A percentile compares a stretch with the other conserved stretches of the same genome.
phyloP scores from a whole-genome alignment of 2,797 vertebrate species.

The Neomorphus geoffroyi region DNA sequence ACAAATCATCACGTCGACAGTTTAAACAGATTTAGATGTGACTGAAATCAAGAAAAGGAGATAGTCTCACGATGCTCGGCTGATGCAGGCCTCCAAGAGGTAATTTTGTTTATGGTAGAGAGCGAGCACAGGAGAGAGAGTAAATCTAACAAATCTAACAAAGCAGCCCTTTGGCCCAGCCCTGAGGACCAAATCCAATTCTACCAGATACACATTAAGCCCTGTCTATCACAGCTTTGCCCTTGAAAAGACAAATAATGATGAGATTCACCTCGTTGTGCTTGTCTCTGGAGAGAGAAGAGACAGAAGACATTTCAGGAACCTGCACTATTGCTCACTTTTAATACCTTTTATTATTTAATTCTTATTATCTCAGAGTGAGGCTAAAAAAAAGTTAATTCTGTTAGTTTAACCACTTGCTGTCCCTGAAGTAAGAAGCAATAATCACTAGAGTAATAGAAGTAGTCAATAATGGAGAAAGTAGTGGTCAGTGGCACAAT shows the following conservation, averaged over 20 bases:
- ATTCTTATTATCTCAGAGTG: background rate
- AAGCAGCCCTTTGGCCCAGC: constrained; percentile 83
- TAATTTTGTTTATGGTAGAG: constrained; percentile 86
- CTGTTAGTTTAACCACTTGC: constrained; percentile 1
- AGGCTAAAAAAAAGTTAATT: background rate
- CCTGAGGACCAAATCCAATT: constrained; percentile 93
- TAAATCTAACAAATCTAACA: constrained; percentile 87
- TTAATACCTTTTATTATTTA: constrained; percentile 36
- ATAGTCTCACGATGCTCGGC: constrained; percentile 75
- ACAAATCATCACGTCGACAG: constrained; percentile 75
- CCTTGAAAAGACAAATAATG: constrained; percentile 88
- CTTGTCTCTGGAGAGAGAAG: constrained; percentile 55
- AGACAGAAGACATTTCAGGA: constrained; percentile 60
- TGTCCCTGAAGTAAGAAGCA: background rate
- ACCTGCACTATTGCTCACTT: constrained; percentile 12
- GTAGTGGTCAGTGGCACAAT: background rate
- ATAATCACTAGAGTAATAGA: background rate
- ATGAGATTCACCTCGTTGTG: constrained; percentile 76
- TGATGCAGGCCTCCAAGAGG: constrained; percentile 76
- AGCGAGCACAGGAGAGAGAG: constrained; percentile 33
- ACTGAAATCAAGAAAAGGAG: constrained; percentile 77
- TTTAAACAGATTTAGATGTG: constrained; percentile 80
- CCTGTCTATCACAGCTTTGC: constrained; percentile 88
- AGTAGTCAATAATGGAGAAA: background rate
- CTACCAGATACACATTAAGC: constrained; percentile 90